These are phyloP conservation scores for Emydura subglobosa DNA, from an alignment of 2,113 vertebrate genomes.

Conservation along the genomic window DNA sequence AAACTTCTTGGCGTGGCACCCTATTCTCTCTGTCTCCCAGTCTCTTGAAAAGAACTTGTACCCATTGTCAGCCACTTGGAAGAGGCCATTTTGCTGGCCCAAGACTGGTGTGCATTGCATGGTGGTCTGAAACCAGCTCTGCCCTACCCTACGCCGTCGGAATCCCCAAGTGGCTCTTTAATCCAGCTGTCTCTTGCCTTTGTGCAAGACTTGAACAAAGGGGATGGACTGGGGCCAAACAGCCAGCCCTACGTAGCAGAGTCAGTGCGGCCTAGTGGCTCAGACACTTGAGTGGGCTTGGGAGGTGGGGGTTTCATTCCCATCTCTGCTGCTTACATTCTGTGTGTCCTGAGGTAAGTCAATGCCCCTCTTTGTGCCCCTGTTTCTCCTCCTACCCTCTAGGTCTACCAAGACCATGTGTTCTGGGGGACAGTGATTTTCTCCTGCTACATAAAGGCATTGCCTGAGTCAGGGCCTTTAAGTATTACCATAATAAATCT, in stretches of 20 bases:
- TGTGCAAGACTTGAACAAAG: neutral
- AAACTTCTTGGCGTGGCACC: neutral
- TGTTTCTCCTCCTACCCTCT: neutral
- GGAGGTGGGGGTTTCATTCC: neutral
- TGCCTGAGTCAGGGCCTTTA: neutral
- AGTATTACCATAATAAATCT: neutral
- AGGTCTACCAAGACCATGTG: neutral
- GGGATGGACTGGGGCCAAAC: neutral
- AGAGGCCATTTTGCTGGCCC: neutral
- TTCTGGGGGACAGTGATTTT: neutral
- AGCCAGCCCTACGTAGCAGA: neutral
- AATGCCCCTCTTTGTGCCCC: neutral
- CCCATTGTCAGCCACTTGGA: neutral
- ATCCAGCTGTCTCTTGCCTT: neutral
- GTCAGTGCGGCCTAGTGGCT: neutral
- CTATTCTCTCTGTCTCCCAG: neutral
- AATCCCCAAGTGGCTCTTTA: neutral
- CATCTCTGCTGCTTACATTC: neutral
- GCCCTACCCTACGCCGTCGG: neutral
- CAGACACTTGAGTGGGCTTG: neutral
- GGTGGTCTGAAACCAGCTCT: too few species aligned
- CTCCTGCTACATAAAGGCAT: neutral
- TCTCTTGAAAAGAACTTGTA: neutral
- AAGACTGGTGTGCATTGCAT: neutral
- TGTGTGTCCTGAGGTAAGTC: neutral